Conservation (phyloP, 2,888 invertebrate species). For the Hirtodrosophila duncani region DNA sequence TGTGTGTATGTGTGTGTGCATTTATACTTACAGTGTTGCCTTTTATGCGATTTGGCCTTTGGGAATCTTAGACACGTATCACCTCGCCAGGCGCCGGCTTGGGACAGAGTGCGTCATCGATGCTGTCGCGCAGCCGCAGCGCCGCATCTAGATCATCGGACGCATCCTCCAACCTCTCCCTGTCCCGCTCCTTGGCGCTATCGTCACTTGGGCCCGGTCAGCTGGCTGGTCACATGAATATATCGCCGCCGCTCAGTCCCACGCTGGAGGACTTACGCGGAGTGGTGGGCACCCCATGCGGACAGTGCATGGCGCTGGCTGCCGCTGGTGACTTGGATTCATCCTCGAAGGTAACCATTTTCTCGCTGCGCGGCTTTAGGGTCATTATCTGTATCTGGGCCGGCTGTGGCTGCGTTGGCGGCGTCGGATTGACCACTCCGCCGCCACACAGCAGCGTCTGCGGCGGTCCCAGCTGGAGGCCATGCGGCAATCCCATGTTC, state of each 20-base stretch:
- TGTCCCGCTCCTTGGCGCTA: slow-evolving; percentile 31
- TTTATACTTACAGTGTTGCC: slow-evolving; percentile 46
- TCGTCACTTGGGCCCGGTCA: slow-evolving; percentile 59
- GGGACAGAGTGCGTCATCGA: slow-evolving; percentile 67
- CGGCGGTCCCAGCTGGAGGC: slow-evolving; percentile 72
- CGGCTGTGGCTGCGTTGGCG: slow-evolving; percentile 72
- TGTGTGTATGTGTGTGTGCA: slow-evolving; percentile 23
- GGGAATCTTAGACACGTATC: slow-evolving; percentile 76
- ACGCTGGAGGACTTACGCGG: slow-evolving; percentile 71
- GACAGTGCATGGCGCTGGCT: slow-evolving; percentile 68
- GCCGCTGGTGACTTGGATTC: slow-evolving; percentile 78
- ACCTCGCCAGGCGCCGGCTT: slow-evolving; percentile 77
- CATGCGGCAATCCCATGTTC: slow-evolving; percentile 69
- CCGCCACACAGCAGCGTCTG: slow-evolving; percentile 72
- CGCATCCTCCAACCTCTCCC: slow-evolving; percentile 19
- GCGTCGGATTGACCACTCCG: slow-evolving; percentile 59
- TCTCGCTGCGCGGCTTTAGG: slow-evolving; percentile 82
- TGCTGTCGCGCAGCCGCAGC: slow-evolving; percentile 61
- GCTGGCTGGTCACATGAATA: slow-evolving; percentile 85
- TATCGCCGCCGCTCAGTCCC: slow-evolving; percentile 83
- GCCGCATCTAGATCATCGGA: slow-evolving; percentile 60
- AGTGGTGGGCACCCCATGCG: slow-evolving; percentile 78
- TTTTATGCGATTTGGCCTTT: not conserved
- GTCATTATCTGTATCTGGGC: slow-evolving; percentile 76
- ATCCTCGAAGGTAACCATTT: slow-evolving; percentile 90